A percentile compares a stretch with the other conserved stretches of the same genome.
Conservation (phyloP, 2,113 vertebrate genomes). For the Chlorodrepanis virens region DNA sequence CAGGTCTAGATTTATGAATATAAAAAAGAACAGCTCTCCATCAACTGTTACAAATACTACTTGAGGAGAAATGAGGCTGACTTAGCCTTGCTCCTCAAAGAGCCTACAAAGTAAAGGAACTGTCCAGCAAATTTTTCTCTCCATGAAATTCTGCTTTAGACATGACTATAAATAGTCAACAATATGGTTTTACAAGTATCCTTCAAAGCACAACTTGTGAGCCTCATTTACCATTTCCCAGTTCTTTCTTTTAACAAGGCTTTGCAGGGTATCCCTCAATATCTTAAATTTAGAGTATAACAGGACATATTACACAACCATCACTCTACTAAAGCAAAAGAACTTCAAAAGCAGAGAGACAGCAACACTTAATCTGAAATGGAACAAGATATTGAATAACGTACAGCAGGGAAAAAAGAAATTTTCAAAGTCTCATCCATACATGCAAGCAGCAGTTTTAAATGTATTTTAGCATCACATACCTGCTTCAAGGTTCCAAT, state of each 20-base stretch:
- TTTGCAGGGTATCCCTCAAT: background rate
- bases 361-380: background rate
- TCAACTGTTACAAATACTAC: background rate
- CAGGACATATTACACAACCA: background rate
- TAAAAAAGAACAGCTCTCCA: background rate
- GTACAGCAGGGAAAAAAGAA: background rate
- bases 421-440: background rate
- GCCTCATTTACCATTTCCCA: background rate
- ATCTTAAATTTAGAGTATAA: background rate
- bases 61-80: background rate
- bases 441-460: background rate
- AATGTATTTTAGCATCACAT: background rate
- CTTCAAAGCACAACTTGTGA: background rate
- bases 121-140: background rate
- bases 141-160: background rate
- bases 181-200: background rate
- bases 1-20: background rate
- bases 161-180: background rate
- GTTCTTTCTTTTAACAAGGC: background rate
- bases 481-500: background rate
- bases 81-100: background rate
- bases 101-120: background rate
- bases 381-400: background rate
- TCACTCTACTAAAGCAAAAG: background rate
- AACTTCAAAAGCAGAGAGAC: background rate